Percentiles rank a stretch among this genome's conserved stretches.
phyloP scores from a whole-genome alignment of 2,113 vertebrate species.

The Coptodon rendalli region DNA sequence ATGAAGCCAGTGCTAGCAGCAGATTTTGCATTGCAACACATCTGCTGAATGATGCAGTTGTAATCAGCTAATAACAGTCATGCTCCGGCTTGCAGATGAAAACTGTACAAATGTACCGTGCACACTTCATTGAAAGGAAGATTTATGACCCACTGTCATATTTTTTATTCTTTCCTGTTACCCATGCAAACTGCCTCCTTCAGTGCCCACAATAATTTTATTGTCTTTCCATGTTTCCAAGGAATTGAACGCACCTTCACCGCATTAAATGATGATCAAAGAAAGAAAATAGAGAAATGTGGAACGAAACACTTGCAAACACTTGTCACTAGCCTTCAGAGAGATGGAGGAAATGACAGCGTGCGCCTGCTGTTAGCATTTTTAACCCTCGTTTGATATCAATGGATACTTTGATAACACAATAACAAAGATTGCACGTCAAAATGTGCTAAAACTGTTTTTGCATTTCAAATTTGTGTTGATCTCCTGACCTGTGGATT shows the following conservation, averaged over 20 bases:
- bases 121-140: neutral
- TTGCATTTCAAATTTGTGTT: slow-evolving; percentile 6
- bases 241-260: neutral
- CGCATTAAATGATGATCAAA: neutral
- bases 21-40: neutral
- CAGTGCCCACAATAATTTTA: neutral
- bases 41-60: neutral
- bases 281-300: neutral
- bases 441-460: neutral
- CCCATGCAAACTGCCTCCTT: neutral
- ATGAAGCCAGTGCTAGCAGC: neutral
- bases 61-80: neutral
- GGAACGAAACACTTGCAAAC: neutral
- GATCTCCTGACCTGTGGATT: neutral
- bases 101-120: neutral
- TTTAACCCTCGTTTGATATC: neutral
- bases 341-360: neutral
- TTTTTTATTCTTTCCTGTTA: neutral
- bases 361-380: slow-evolving; percentile 7
- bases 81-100: neutral
- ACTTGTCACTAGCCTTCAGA: neutral
- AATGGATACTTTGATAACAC: neutral
- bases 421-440: neutral
- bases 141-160: neutral
- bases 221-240: neutral